Evolutionary conservation across 2,888 invertebrate genomes (phyloP).

Genomic region (Oithona nana): DNA sequence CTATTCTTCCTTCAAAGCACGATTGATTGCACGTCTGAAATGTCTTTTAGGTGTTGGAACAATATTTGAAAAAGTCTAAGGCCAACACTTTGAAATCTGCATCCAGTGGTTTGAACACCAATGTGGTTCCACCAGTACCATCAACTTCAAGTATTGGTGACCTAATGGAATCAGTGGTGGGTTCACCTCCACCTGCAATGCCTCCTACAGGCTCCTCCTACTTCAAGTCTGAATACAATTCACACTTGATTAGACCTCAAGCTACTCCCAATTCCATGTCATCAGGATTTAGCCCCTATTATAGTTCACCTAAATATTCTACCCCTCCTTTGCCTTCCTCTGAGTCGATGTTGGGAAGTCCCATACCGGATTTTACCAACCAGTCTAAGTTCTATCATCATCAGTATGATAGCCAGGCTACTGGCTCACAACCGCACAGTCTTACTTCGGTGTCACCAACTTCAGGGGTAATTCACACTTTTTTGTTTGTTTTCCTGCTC

Average conservation of each 20-base stretch:
- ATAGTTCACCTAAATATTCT: slow-evolving; percentile 22
- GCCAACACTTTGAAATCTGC: background rate
- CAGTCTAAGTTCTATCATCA: slow-evolving; percentile 34
- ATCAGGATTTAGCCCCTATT: slow-evolving; percentile 1
- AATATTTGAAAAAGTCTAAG: slow-evolving; percentile 30
- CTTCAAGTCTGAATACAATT: background rate
- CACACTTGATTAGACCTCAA: background rate
- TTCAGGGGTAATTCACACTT: background rate
- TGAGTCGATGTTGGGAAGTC: slow-evolving; percentile 29
- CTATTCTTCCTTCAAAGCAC: background rate
- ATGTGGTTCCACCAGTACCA: background rate
- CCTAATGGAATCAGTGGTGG: slow-evolving; percentile 18
- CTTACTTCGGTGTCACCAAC: background rate
- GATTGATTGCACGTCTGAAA: background rate
- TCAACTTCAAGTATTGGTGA: background rate
- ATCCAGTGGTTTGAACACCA: background rate
- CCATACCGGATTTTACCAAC: slow-evolving; percentile 27
- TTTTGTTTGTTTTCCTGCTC: background rate
- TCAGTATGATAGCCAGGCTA: background rate
- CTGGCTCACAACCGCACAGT: background rate
- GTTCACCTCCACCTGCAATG: slow-evolving; percentile 24
- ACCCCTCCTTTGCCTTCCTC: slow-evolving; percentile 24
- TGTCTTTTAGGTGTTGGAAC: slow-evolving; percentile 36
- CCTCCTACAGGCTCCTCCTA: background rate
- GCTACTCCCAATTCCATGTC: background rate